A percentile compares a stretch with the other conserved stretches of the same genome.
These are phyloP conservation scores for Ammodytes marinus DNA, from an alignment of 2,113 vertebrate species.

Conservation along the genomic window DNA sequence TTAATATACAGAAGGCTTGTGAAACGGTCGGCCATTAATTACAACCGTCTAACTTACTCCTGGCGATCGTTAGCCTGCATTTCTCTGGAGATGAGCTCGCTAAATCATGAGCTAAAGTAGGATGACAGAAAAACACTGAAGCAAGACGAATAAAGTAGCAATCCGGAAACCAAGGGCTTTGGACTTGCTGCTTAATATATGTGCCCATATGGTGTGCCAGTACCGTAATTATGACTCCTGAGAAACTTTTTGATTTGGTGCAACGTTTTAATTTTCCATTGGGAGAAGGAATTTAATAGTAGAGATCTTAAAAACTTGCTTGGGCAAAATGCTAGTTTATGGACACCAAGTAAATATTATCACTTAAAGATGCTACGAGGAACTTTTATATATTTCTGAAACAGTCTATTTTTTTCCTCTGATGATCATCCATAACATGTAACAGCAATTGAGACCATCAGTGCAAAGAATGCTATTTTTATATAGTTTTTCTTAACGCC, in stretches of 20 bases:
- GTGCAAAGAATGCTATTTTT: no score
- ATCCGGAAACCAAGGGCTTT: conserved; percentile 20
- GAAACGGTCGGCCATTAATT: conserved; percentile 60
- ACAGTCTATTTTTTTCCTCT: no score
- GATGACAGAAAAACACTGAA: conserved; percentile 34
- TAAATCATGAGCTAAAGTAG: conserved; percentile 56
- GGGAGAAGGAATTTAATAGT: conserved; percentile 9
- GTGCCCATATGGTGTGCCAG: neutral
- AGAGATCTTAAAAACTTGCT: conserved; percentile 5
- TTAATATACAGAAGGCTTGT: conserved; percentile 34
- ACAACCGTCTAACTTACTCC: conserved; percentile 35
- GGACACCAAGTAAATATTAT: neutral
- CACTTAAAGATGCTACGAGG: no score
- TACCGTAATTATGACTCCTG: conserved; percentile 37
- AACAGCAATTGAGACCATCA: no score
- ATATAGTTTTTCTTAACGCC: no score
- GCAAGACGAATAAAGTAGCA: conserved; percentile 7
- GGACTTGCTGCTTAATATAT: conserved; percentile 29
- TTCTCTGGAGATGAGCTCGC: conserved; percentile 34
- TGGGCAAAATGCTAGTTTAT: neutral
- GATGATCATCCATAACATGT: no score
- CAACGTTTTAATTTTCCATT: conserved; percentile 31
- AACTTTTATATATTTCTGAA: no score
- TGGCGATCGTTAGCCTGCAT: conserved; percentile 41
- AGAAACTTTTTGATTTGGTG: conserved; percentile 39